Evolutionary conservation across 2,888 invertebrate genomes (phyloP).

Genomic region (Agrypnus murinus): DNA sequence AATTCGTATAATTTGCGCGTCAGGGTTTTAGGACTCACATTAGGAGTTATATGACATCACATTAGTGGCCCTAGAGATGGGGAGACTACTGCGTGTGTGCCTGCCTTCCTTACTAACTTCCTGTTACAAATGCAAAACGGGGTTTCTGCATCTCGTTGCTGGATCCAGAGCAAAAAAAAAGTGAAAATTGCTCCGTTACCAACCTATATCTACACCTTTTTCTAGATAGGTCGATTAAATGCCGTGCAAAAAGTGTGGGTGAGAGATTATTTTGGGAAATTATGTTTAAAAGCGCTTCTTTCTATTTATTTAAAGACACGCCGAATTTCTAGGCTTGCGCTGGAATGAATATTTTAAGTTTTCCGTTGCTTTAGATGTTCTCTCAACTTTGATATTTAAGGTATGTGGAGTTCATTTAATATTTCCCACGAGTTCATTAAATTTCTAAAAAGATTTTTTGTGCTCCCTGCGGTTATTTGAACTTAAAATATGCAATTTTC

Average conservation of each 20-base stretch:
- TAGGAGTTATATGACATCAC: constrained; percentile 47
- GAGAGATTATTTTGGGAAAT: not conserved
- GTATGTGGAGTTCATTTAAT: constrained; percentile 3
- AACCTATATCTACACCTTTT: constrained; percentile 1
- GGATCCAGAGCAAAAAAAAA: constrained; percentile 2
- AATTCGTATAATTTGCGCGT: constrained; percentile 45
- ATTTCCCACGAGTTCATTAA: constrained; percentile 10
- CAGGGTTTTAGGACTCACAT: constrained; percentile 45
- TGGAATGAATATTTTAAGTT: not conserved
- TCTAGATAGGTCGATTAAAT: constrained; percentile 1
- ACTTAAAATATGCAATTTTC: no score
- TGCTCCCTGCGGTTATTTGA: no score
- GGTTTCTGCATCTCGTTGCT: constrained; percentile 23
- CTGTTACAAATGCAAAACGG: constrained; percentile 36
- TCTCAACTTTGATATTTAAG: constrained; percentile 6
- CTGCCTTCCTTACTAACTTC: constrained; percentile 42
- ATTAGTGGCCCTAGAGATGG: constrained; percentile 42
- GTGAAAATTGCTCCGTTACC: constrained; percentile 7
- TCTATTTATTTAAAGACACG: not conserved
- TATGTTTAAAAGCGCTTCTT: not conserved
- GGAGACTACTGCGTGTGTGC: constrained; percentile 36
- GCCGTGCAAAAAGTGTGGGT: not conserved
- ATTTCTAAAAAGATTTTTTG: not conserved
- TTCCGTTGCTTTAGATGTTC: not conserved
- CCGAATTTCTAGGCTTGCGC: not conserved